phyloP scores from a whole-genome alignment of 2,113 vertebrate genomes.

The Prochilodus magdalenae region DNA sequence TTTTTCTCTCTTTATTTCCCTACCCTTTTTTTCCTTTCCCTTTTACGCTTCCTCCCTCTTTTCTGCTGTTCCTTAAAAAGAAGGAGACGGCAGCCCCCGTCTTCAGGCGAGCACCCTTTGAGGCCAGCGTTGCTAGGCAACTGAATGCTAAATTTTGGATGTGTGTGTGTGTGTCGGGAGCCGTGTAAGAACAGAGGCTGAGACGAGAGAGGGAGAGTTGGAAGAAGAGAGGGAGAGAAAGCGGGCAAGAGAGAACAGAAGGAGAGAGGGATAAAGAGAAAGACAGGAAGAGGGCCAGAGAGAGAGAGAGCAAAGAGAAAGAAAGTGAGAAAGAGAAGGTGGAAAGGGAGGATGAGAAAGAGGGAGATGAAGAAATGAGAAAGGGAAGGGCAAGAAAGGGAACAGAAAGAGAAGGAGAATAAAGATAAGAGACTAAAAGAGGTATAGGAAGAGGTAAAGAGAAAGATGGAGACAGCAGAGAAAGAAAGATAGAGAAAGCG shows the following conservation, averaged over 20 bases:
- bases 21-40: background rate
- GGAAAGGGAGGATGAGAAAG: background rate
- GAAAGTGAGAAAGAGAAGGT: slow-evolving; percentile 41
- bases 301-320: slow-evolving; percentile 31
- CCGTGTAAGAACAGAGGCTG: slow-evolving; percentile 26
- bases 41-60: slow-evolving; percentile 45
- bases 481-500: background rate
- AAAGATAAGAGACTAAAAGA: background rate
- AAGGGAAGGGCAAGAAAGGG: slow-evolving; percentile 48
- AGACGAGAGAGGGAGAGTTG: slow-evolving; percentile 14
- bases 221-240: slow-evolving; percentile 3
- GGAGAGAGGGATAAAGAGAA: background rate
- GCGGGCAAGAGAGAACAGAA: slow-evolving; percentile 12
- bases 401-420: background rate
- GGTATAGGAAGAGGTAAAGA: background rate
- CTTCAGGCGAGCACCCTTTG: slow-evolving; percentile 67
- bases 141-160: slow-evolving; percentile 81
- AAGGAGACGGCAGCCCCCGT: slow-evolving; percentile 67
- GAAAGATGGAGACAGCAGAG: background rate
- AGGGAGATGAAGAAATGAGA: background rate
- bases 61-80: slow-evolving; percentile 65
- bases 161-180: slow-evolving; percentile 56
- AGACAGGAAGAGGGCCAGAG: background rate
- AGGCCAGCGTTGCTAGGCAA: slow-evolving; percentile 77
- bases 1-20: background rate